These are phyloP conservation scores for Pseudochaenichthys georgianus DNA, from an alignment of 2,797 vertebrate genomes.

Conservation along the genomic window DNA sequence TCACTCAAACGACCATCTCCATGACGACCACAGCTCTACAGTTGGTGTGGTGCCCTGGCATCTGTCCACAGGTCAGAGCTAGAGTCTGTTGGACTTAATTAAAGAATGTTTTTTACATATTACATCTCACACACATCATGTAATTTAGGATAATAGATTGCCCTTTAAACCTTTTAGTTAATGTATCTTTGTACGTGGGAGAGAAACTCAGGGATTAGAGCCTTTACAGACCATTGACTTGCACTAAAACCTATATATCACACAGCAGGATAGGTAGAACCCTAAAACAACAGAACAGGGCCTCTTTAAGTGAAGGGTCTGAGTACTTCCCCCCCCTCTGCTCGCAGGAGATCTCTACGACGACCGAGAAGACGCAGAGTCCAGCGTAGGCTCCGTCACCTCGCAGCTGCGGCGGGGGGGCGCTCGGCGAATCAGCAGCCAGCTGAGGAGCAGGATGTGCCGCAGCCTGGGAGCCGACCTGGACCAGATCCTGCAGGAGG, in stretches of 20 bases:
- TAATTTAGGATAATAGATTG: background rate
- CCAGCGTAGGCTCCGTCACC: constrained; percentile 47
- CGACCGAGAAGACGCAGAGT: constrained; percentile 10
- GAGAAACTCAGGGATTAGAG: no score
- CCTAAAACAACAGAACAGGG: no score
- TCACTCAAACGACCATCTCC: constrained; percentile 68
- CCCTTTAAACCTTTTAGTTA: no score
- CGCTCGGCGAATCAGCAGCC: constrained; percentile 51
- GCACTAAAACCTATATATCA: no score
- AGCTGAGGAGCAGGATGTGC: constrained; percentile 75
- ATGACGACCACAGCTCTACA: constrained; percentile 1
- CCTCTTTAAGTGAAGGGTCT: no score
- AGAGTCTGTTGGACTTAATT: background rate
- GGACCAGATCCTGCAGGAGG: constrained; percentile 74
- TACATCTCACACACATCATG: no score
- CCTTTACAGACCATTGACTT: no score
- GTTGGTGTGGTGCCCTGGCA: background rate
- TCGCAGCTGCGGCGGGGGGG: constrained; percentile 6
- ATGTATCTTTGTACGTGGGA: no score
- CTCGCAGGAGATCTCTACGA: constrained; percentile 58
- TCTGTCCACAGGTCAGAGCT: constrained; percentile 58
- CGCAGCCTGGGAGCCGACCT: constrained; percentile 82
- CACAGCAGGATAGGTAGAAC: no score
- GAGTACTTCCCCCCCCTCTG: no score
- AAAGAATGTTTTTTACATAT: background rate